Evolutionary conservation across 2,888 invertebrate species (phyloP), one percentile per base, ranked within the genome.

Genomic region (Plusia festucae): DNA sequence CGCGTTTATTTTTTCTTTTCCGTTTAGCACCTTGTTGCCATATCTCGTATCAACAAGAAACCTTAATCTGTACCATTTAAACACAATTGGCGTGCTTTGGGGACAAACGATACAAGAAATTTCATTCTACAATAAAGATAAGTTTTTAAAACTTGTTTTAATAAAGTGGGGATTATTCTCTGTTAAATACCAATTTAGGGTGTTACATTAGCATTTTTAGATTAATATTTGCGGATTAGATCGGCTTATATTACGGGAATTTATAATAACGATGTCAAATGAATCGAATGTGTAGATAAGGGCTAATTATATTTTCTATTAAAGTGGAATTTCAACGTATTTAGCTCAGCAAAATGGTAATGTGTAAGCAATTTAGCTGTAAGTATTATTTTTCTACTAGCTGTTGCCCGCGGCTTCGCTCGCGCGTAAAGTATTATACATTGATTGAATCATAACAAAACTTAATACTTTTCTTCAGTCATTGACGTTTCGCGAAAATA

Each of bases 161-260:
- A 56, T 59, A 59, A 69, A 55, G 8, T 13, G 2, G 53, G 22
- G 40, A 57, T 73, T 63, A 65, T 62, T 64, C 53, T 44, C 57
- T 56, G 24, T 68, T 56, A 60, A 70, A 73, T 68, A 65, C n/a
- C 51, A 68, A 73, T 76, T 70, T 34, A 46, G 57, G 70, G 53
- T 66, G 66, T 62, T 34, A n/a, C n/a, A 73, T 79, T 81, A 70
- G 55, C 79, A 71, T 73, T 71, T 76, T 78, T 65, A 60, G 56
- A 69, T 73, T 78, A 68, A 56, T n/a, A 52, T 60, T 65, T 9
- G 40, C 49, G 18, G 32, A 70, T 51, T 60, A 49, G 70, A 60
- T 20, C 40, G 51, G 56, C 8, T 46, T 40, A 13, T 51, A 51
- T 24, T 32, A 40, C 34, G 54, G 15, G 22, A 51, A 62, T 59